Evolutionary conservation across 2,888 invertebrate species (phyloP).

Genomic region (Cephonodes hylas): DNA sequence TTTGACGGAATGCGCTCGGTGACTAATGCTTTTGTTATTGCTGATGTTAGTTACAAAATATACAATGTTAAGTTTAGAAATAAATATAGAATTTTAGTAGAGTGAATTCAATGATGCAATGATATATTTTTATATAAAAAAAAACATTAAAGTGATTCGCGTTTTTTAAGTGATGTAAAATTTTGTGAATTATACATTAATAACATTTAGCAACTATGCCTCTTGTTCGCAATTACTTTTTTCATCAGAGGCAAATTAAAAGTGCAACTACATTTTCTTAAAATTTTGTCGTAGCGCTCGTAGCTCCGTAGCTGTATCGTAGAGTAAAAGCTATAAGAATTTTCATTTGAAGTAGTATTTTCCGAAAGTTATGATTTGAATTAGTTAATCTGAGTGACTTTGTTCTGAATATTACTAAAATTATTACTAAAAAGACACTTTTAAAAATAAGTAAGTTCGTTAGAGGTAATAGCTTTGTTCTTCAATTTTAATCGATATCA

Average conservation of each 20-base stretch:
- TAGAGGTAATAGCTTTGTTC: too few relatives aligned
- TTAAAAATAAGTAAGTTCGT: too few relatives aligned
- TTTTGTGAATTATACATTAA: background rate
- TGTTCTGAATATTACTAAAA: background rate
- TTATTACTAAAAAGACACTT: background rate
- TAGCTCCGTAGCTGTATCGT: slow-evolving; percentile 29
- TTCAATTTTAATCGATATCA: background rate
- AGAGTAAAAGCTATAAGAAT: background rate
- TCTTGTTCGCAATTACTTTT: too few relatives aligned
- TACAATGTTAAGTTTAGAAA: too few relatives aligned
- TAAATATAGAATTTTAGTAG: background rate
- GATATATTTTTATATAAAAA: too few relatives aligned
- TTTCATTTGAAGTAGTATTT: background rate
- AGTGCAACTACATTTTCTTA: slow-evolving; percentile 1
- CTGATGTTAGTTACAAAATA: background rate
- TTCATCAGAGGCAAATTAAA: background rate
- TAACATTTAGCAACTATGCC: background rate
- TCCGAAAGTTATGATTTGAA: background rate
- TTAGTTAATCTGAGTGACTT: background rate
- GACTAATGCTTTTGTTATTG: background rate
- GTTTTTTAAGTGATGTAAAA: too few relatives aligned
- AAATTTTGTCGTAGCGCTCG: slow-evolving; percentile 30
- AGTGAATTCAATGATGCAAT: background rate
- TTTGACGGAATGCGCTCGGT: background rate
- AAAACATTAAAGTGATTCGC: too few relatives aligned